Conservation (phyloP, 1,140 invertebrate species). For the Mesaphorura yosii region DNA sequence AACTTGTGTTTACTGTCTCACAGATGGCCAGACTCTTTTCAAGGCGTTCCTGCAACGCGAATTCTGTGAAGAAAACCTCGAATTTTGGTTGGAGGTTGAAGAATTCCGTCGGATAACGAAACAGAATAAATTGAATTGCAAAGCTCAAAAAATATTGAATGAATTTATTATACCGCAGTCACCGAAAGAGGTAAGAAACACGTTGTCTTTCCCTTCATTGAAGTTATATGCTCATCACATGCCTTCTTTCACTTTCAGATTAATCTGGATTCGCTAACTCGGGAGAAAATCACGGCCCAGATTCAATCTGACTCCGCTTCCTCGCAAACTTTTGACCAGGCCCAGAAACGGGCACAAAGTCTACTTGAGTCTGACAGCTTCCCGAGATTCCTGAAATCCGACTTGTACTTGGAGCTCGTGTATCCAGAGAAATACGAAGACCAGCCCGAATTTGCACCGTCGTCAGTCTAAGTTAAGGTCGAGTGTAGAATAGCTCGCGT, state of each 20-base stretch:
- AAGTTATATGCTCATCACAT: too few species aligned
- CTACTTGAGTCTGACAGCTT: conserved; percentile 49
- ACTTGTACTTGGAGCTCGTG: conserved; percentile 40
- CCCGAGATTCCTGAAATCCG: conserved; percentile 44
- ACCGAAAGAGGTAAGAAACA: conserved; percentile 46
- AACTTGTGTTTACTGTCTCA: background rate
- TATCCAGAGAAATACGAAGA: conserved; percentile 34
- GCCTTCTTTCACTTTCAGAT: too few species aligned
- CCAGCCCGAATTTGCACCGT: too few species aligned
- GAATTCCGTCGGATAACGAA: conserved; percentile 42
- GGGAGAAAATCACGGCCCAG: conserved; percentile 37
- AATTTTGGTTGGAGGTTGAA: conserved; percentile 52
- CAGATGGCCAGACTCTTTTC: conserved; percentile 48
- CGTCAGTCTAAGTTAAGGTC: too few species aligned
- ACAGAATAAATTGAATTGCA: conserved; percentile 38
- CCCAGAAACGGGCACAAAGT: conserved; percentile 45
- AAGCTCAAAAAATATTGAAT: conserved; percentile 45
- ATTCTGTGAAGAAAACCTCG: conserved; percentile 51
- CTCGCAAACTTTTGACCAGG: conserved; percentile 43
- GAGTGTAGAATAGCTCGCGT: too few species aligned
- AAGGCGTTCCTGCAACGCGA: conserved; percentile 46
- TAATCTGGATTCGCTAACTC: conserved; percentile 45
- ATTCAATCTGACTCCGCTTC: conserved; percentile 36
- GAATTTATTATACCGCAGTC: conserved; percentile 47
- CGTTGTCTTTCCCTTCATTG: too few species aligned